Percentiles rank a stretch among this genome's conserved stretches.
Evolutionary conservation across 2,113 vertebrate species (phyloP).

Genomic region (Ammodytes dubius): DNA sequence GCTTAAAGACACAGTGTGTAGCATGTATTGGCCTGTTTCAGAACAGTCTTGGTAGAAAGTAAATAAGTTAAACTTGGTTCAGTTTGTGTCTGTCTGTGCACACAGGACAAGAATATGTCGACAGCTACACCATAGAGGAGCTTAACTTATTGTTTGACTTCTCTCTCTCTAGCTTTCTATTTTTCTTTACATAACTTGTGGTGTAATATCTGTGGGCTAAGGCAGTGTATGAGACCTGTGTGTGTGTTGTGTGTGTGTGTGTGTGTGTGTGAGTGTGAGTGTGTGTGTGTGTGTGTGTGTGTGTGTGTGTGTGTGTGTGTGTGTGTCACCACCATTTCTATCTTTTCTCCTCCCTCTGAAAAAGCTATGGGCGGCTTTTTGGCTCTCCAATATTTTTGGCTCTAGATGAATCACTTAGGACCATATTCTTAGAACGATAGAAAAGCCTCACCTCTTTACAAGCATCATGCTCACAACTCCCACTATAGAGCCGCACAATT

Average conservation of each 20-base stretch:
- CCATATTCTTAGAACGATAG: constrained; percentile 37
- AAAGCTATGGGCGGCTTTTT: constrained; percentile 18
- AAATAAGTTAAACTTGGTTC: not conserved
- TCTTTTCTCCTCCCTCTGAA: constrained; percentile 35
- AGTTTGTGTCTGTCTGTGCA: not conserved
- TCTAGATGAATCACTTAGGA: constrained; percentile 44
- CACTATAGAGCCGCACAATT: too few species aligned
- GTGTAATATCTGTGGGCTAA: constrained; percentile 53
- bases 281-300: too few species aligned
- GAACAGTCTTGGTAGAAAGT: too few species aligned
- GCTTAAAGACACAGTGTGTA: too few species aligned
- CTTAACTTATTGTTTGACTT: not conserved
- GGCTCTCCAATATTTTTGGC: constrained; percentile 37
- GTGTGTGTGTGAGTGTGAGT: too few species aligned
- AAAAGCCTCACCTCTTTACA: constrained; percentile 49
- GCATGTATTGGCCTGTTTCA: too few species aligned
- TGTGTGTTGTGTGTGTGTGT: too few species aligned
- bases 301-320: too few species aligned
- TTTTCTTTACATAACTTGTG: constrained; percentile 50
- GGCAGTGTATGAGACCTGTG: constrained; percentile 9
- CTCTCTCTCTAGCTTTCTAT: not conserved
- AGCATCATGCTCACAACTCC: constrained; percentile 58
- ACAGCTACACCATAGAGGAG: not conserved
- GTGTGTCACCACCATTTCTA: constrained; percentile 36
- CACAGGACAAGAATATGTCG: not conserved